Evolutionary conservation across 2,113 vertebrate species (phyloP), one percentile per base, ranked within the genome.

Genomic region (Cyphomyrus discorhynchus): DNA sequence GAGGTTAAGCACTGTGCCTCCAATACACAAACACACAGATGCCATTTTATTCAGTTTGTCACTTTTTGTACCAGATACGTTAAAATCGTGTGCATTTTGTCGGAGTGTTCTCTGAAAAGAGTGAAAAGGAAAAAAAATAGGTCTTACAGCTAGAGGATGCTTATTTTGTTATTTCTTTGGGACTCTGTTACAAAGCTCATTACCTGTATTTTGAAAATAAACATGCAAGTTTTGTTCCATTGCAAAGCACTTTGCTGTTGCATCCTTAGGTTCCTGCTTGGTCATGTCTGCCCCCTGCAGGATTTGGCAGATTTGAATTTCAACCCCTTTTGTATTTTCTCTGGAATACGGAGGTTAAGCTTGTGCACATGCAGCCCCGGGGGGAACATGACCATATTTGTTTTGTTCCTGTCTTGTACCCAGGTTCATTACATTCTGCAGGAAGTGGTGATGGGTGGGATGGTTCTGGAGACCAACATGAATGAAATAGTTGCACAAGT

Each of bases 401-500:
- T 66, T 66, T 11, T 66, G n/a, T 70, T 70, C 27, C 62, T 70
- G 62, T 70, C 10, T 31, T 70, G 27, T 31, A 70, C 10, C 62
- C 62, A 96, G 96, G 96, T 96, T 19, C 95, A 96, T 92, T 96
- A 95, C 52, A 98, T 99, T 93, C 92, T 99, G n/a, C 62, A 70
- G n/a, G 62, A 70, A 70, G 62, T 70, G 9, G 62, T 70, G 62
- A 70, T 70, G 62, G 62, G 62, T 31, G 62, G 62, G n/a, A 70
- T 70, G 62, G 62, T 70, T 5, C 62, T 31, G 27, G 62, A 70
- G 27, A 70, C 62, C 62, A 70, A 27, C 62, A 70, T 70, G n/a
- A 70, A 70, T 31, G 62, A 70, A 93, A 98, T 98, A 0, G 96
- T 98, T 11, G 96, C 96, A 0, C 98, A 99, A 93, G 97, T 98